Evolutionary conservation across 2,797 vertebrate species (phyloP), one percentile per base, ranked within the genome.

Genomic region (Jordanella pulchra): DNA sequence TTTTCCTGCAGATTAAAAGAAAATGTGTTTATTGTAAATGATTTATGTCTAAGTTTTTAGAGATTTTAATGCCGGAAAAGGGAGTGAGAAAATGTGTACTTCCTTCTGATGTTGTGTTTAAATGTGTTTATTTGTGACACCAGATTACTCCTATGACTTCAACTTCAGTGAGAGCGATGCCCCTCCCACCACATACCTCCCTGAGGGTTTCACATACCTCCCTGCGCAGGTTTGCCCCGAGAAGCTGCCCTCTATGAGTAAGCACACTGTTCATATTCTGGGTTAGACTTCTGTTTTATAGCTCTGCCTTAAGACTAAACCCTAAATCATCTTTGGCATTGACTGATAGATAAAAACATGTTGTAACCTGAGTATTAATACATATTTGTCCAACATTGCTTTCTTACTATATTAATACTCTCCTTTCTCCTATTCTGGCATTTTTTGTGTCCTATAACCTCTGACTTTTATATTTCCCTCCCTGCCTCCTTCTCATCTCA

Each of bases 171-270:
- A 96, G 72, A 96, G 95, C 2, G 95, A 96, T 75, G 91, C 93
- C 55, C 95, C 96, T 80, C 93, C 96, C 82, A 95, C 97, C 30
- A 95, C 96, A 1, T 99, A 96, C 91, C 96, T 99, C 82, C 97
- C 97, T 0, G 95, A 95, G 86, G 95, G 94, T 82, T 99, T 98
- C 86, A 98, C 96, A 61, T 99, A 97, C 90, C 95, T 96, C 71
- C 93, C 97, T 53, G 95, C 95, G 66, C 94, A 95, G 70, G 90
- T 95, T 69, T 99, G 98, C 89, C 98, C 98, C 0, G 95, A 98
- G 87, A 96, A 92, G 79, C 94, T 99, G 88, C 96, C 95, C 88
- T 96, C 95, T 80, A 99, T 99, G 98, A 98, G 97, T 99, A 85
- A 92, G 91, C 89, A 53, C 5, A 56, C 14, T 17, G 14, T 73